phyloP scores from a whole-genome alignment of 2,797 vertebrate genomes.

The Lates japonicus region DNA sequence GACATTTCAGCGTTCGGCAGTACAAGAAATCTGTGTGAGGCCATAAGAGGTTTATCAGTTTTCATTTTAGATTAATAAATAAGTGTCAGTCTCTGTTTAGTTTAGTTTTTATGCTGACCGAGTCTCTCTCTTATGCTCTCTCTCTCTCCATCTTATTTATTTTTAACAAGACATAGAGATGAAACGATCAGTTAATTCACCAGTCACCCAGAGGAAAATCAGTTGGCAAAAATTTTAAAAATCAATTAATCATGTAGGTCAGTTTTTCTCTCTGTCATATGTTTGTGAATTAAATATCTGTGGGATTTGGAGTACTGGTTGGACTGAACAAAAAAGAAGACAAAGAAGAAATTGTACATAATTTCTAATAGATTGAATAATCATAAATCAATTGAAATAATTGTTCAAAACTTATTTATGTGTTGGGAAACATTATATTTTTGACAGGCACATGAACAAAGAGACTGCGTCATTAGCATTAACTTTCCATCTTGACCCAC shows the following conservation, averaged over 20 bases:
- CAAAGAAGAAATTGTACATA: background rate
- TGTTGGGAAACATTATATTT: background rate
- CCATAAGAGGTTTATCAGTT: background rate
- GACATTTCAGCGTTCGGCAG: background rate
- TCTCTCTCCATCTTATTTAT: background rate
- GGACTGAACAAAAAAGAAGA: background rate
- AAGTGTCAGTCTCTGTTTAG: background rate
- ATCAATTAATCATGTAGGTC: background rate
- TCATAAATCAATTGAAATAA: background rate
- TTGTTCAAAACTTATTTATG: background rate
- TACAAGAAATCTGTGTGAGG: background rate
- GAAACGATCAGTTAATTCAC: background rate
- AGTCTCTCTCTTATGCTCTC: background rate
- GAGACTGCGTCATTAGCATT: background rate
- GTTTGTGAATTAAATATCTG: background rate
- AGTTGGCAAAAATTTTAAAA: background rate
- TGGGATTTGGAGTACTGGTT: background rate
- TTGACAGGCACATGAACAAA: background rate
- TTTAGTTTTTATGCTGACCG: background rate
- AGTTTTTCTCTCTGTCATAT: background rate
- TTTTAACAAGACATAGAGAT: background rate
- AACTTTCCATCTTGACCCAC: background rate
- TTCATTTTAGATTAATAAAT: slow-evolving; percentile 1
- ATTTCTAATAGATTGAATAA: background rate
- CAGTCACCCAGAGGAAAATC: background rate